A percentile compares a stretch with the other conserved stretches of the same genome.
phyloP scores from a whole-genome alignment of 2,797 vertebrate genomes.

The Brachyrhaphis roseni region DNA sequence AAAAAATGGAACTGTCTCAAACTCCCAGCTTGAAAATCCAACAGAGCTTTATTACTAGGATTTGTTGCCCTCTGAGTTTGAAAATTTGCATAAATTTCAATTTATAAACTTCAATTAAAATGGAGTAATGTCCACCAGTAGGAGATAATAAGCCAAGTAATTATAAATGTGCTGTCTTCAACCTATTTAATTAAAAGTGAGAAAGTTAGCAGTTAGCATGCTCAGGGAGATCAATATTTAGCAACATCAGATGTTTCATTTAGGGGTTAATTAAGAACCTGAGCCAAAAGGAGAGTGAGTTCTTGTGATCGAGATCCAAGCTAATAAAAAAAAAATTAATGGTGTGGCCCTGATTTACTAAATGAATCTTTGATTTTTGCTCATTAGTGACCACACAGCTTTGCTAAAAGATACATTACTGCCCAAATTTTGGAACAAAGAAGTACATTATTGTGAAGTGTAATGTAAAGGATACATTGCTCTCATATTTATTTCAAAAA shows the following conservation, averaged over 20 bases:
- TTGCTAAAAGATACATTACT: background rate
- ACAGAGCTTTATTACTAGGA: background rate
- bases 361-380: background rate
- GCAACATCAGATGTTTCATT: slow-evolving; percentile 1
- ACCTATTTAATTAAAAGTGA: background rate
- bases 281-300: background rate
- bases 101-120: background rate
- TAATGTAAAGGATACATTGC: background rate
- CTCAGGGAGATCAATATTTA: background rate
- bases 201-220: background rate
- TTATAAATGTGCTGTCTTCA: background rate
- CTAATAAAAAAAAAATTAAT: background rate
- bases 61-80: background rate
- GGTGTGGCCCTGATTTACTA: background rate
- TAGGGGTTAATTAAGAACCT: background rate
- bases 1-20: background rate
- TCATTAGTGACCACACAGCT: background rate
- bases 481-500: background rate
- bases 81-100: background rate
- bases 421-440: background rate
- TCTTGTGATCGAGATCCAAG: background rate
- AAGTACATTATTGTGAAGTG: background rate
- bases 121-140: background rate
- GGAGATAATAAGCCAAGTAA: background rate
- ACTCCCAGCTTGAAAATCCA: background rate